Base-by-base conservation (phyloP, 2,888 invertebrate genomes). In the Cataglyphis cursor region DNA sequence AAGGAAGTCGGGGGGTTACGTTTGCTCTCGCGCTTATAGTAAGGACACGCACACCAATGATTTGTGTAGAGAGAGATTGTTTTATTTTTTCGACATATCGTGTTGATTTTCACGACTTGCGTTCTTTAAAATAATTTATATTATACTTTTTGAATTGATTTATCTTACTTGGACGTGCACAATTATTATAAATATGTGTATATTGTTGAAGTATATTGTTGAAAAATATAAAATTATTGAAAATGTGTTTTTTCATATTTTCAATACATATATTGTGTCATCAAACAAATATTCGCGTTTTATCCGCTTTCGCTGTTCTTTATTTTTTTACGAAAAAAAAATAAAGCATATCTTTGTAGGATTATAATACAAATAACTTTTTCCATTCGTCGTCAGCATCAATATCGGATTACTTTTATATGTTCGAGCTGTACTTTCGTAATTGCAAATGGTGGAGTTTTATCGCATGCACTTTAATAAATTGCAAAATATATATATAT, bases 21-120 rank as follows among this genome's bases (percentile, higher is more conserved):
- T 21, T 78, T 70, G 59, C 31, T 70, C 18, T 44, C 38, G 72
- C 21, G 35, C 8, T 5, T 31, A 10, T 41, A 28, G 28, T 0
- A 57, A 44, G 21, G 59, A 78, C 48, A 68, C 28, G 38, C n/a
- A 31, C 38, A 31, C 38, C 54, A 31, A 31, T 5, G 41, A 68
- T 78, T 44, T 31, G 9, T 41, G 18, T 31, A 51, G 44, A 44
- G 4, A 6, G 6, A 10, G 6, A 24, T 28, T 38, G 31, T 28
- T 70, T 38, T 51, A 51, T 10, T 82, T 74, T 48, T 65, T 65
- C 80, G 65, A 62, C 70, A 76, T 31, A 57, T 73, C 61, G 62
- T 51, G 10, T 2, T 76, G 44, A 21, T n/a, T 44, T 74, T 44
- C 10, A 1, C 38, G 24, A 24, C 15, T 6, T 24, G 0, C 15